Conservation (phyloP, 1,140 invertebrate species). For the Colletes latitarsis region DNA sequence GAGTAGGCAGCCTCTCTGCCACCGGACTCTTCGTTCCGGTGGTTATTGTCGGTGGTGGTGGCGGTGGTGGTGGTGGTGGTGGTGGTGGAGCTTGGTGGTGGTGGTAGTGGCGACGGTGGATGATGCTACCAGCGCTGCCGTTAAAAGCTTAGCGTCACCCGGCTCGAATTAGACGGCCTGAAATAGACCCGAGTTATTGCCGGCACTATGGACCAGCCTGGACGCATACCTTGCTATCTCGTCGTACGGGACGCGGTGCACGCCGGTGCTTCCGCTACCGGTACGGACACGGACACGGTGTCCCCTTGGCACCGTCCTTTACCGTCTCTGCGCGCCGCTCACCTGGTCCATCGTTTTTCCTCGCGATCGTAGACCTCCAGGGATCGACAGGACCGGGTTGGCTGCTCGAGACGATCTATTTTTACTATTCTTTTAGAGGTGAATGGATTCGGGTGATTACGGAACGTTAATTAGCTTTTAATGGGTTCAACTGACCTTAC, state of each 20-base stretch:
- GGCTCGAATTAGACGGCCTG: conserved; percentile 76
- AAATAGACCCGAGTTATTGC: conserved; percentile 79
- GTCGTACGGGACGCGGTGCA: conserved; percentile 23
- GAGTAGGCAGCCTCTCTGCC: conserved; percentile 51
- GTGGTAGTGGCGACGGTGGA: conserved; percentile 45
- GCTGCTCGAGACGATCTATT: too few relatives aligned
- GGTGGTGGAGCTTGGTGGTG: conserved; percentile 23
- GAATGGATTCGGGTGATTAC: too few relatives aligned
- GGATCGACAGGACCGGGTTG: too few relatives aligned
- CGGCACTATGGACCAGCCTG: conserved; percentile 65
- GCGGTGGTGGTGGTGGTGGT: conserved; percentile 29
- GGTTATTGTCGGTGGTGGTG: conserved; percentile 64
- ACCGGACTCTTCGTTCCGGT: conserved; percentile 56
- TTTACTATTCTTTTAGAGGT: too few relatives aligned
- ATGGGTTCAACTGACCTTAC: too few relatives aligned
- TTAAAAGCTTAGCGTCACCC: conserved; percentile 78
- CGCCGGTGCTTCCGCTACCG: conserved; percentile 55
- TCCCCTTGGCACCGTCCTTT: conserved; percentile 9
- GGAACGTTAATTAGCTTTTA: too few relatives aligned
- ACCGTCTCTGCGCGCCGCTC: neutral
- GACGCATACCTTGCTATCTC: conserved; percentile 51
- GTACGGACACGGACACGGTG: neutral
- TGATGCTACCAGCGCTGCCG: conserved; percentile 59
- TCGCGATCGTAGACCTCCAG: too few relatives aligned
- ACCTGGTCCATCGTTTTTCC: neutral